Evolutionary conservation across 1,140 invertebrate species (phyloP), one percentile per base, ranked within the genome.

Genomic region (Hyphantria cunea): DNA sequence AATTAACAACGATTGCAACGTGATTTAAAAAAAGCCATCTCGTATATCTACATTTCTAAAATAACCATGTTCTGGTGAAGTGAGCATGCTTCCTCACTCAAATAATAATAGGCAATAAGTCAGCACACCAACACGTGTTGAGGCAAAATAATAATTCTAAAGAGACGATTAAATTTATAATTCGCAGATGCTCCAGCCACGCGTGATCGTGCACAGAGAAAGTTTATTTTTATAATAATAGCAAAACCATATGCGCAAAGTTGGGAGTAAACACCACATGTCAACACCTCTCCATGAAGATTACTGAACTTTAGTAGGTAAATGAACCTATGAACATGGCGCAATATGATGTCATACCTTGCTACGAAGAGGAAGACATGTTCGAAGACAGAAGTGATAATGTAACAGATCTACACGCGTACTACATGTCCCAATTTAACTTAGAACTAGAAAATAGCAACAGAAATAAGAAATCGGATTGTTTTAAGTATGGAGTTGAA

Each of bases 171-270:
- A 80, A 87, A 76, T 80, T 86, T 85, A 90, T 86, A 90, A 86
- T 90, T 82, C 78, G 82, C 88, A 90, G 88, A 90, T 90, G 86
- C 75, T 60, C 64, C 54, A 51, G 76, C 84, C 80, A 82, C 84
- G 84, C 82, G 80, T 82, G 80, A 80, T 72, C 72, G 65, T 74
- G 68, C 72, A 66, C 55, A 82, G 84, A 86, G 87, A 90, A 90
- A 90, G 88, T 90, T 90, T 90, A 90, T 89, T 90, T 89, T 89
- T 88, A 83, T 85, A 89, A 90, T 89, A 89, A 88, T 90, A 89
- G 84, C 87, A 76, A 87, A 84, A 66, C 82, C 83, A 88, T 72
- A 89, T 88, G 86, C 76, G 82, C 76, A 63, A 70, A 80, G 66
- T 61, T 61, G 55, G 66, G 52, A 63, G 59, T 58, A 70, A 77